Evolutionary conservation across 2,888 invertebrate species (phyloP).

Genomic region (Apamea sordens): DNA sequence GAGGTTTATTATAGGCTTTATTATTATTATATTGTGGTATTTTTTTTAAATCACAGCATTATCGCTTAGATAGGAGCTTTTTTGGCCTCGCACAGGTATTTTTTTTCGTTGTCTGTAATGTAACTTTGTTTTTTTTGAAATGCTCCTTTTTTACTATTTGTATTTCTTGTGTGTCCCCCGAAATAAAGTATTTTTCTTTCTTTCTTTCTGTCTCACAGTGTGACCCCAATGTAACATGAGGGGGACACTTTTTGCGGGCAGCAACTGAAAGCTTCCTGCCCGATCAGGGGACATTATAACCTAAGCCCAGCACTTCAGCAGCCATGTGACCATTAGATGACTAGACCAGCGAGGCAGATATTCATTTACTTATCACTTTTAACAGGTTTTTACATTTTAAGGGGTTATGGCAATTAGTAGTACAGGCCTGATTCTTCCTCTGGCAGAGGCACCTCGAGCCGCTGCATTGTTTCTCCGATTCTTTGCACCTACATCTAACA

Average conservation of each 20-base stretch:
- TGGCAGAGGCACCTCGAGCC: not conserved
- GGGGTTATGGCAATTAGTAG: conserved; percentile 13
- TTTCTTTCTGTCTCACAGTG: not conserved
- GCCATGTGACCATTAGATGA: not conserved
- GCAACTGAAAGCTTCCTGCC: not conserved
- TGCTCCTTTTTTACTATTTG: too few species aligned
- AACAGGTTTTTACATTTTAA: conserved; percentile 11
- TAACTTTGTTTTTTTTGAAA: too few species aligned
- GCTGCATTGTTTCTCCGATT: not conserved
- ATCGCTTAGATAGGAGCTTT: too few species aligned
- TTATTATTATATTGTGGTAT: too few species aligned
- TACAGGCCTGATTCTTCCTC: conserved; percentile 10
- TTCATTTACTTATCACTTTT: conserved; percentile 4
- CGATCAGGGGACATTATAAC: too few species aligned
- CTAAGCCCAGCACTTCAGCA: not conserved
- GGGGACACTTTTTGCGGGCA: not conserved
- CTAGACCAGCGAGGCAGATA: not conserved
- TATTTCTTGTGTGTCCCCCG: not conserved
- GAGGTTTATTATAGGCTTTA: too few species aligned
- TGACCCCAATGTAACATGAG: not conserved
- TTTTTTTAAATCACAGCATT: too few species aligned
- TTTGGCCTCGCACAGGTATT: too few species aligned
- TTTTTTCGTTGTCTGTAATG: too few species aligned
- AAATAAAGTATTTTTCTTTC: too few species aligned
- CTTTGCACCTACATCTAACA: conserved; percentile 13